A percentile compares a stretch with the other conserved stretches of the same genome.
These are phyloP conservation scores for Cydia splendana DNA, from an alignment of 1,140 invertebrate species.

Conservation along the genomic window DNA sequence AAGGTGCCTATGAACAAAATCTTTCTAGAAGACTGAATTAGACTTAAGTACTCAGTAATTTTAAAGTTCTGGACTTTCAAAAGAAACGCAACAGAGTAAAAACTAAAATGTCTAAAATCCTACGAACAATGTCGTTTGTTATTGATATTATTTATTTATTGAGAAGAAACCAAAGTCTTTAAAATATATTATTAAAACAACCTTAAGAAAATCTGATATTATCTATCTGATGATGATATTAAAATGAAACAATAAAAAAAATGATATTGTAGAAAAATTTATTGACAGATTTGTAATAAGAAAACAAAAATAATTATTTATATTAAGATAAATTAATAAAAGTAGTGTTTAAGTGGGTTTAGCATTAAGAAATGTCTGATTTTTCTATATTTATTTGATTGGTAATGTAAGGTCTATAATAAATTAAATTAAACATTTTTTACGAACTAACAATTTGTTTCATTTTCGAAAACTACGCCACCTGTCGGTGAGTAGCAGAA, in stretches of 20 bases:
- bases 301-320: not conserved
- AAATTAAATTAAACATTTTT: not conserved
- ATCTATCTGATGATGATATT: not conserved
- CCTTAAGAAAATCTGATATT: not conserved
- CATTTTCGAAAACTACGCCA: not conserved
- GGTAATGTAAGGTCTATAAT: not conserved
- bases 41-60: conserved; percentile 2
- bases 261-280: not conserved
- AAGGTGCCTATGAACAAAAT: conserved; percentile 83
- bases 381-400: conserved; percentile 8
- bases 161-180: not conserved
- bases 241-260: not conserved
- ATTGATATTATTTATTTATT: not conserved
- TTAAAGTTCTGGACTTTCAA: not conserved
- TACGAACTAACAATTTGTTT: not conserved
- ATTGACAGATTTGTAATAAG: not conserved
- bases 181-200: not conserved
- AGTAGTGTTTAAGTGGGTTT: not conserved
- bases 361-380: conserved; percentile 1
- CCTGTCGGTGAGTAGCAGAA: conserved; percentile 27
- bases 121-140: too few species aligned
- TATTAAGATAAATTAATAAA: conserved; percentile 12
- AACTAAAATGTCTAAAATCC: too few species aligned
- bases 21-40: conserved; percentile 75
- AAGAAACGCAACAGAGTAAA: too few species aligned